A percentile compares a stretch with the other conserved stretches of the same genome.
Conservation (phyloP, 1,140 invertebrate species). For the Hirudo medicinalis region DNA sequence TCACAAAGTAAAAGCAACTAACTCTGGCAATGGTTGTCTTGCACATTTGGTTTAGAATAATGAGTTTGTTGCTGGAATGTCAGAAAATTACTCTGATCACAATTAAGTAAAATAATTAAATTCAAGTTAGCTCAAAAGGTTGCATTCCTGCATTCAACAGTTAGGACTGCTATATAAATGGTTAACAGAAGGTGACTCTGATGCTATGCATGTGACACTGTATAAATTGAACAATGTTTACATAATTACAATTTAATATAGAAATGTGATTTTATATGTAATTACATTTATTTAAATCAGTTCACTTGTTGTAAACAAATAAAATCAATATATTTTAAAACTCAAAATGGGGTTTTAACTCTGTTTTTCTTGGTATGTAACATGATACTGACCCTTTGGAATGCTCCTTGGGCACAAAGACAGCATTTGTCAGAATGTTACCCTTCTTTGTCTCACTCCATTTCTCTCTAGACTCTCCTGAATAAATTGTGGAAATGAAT, state of each 20-base stretch:
- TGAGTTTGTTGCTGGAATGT: slow-evolving; percentile 37
- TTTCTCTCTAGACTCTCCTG: slow-evolving; percentile 28
- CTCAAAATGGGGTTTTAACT: no score
- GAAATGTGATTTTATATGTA: no score
- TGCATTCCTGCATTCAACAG: neutral
- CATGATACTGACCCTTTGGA: slow-evolving; percentile 30
- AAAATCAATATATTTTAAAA: no score
- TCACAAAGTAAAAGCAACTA: slow-evolving; percentile 25
- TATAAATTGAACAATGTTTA: no score
- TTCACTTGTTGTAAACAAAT: no score
- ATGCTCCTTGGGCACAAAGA: slow-evolving; percentile 34
- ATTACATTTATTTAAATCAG: no score
- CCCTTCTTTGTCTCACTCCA: slow-evolving; percentile 24
- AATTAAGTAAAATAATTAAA: neutral
- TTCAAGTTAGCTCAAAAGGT: no score
- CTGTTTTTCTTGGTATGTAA: no score
- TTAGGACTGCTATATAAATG: neutral
- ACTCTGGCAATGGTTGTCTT: slow-evolving; percentile 38
- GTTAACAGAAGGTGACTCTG: neutral
- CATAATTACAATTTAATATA: no score
- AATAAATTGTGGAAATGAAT: neutral
- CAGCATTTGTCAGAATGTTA: slow-evolving; percentile 38
- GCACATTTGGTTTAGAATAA: slow-evolving; percentile 40
- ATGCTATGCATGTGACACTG: no score
- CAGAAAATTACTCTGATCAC: neutral